A percentile compares a stretch with the other conserved stretches of the same genome.
These are phyloP conservation scores for Volucella inanis DNA, from an alignment of 2,888 invertebrate genomes.

Conservation along the genomic window DNA sequence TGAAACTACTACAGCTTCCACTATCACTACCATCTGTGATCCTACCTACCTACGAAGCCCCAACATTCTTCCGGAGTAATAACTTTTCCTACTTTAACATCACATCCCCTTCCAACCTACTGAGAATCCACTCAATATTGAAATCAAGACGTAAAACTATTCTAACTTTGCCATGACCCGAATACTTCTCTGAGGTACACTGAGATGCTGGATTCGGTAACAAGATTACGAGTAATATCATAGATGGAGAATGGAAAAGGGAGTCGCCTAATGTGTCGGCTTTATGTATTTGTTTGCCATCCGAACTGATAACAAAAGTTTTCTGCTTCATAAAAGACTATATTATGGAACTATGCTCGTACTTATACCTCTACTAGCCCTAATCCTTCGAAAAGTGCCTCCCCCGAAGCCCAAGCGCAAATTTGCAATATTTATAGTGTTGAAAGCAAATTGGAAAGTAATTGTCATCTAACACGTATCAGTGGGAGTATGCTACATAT, in stretches of 20 bases:
- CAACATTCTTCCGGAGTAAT: slow-evolving; percentile 46
- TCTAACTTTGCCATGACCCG: slow-evolving; percentile 59
- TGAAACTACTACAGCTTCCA: neutral
- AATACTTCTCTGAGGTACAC: slow-evolving; percentile 27
- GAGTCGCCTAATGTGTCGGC: slow-evolving; percentile 2
- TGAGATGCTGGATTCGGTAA: slow-evolving; percentile 40
- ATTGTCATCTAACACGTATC: slow-evolving; percentile 32
- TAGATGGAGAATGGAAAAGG: slow-evolving; percentile 29
- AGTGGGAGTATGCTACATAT: neutral
- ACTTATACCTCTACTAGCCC: neutral
- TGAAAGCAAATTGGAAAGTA: slow-evolving; percentile 46
- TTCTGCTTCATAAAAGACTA: slow-evolving; percentile 7
- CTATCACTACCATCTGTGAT: neutral
- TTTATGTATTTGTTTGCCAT: slow-evolving; percentile 8
- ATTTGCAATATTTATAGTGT: slow-evolving; percentile 38
- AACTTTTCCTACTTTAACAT: slow-evolving; percentile 10
- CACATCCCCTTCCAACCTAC: neutral
- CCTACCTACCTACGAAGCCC: neutral
- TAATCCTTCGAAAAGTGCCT: slow-evolving; percentile 8
- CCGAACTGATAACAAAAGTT: slow-evolving; percentile 25
- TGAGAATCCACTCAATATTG: slow-evolving; percentile 22
- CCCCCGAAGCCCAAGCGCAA: neutral
- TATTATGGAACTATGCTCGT: neutral
- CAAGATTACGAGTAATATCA: slow-evolving; percentile 58
- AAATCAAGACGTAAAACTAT: slow-evolving; percentile 18